phyloP scores from a whole-genome alignment of 2,888 invertebrate species.

The Ommatoiulus sabulosus region DNA sequence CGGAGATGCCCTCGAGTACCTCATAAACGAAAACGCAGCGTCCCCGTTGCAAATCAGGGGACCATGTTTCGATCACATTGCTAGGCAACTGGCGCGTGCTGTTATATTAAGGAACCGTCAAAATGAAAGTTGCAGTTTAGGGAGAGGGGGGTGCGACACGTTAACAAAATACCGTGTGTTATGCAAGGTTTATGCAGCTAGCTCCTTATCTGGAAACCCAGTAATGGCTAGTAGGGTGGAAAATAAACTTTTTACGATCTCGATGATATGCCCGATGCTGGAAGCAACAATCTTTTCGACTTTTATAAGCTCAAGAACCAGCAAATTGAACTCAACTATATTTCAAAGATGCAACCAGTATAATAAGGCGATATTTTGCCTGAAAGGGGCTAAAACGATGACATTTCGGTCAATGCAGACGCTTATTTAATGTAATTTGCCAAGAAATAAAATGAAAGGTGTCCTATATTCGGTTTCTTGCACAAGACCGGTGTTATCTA shows the following conservation, averaged over 20 bases:
- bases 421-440: too few species aligned
- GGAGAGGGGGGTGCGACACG: neutral
- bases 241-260: neutral
- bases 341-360: too few species aligned
- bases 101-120: neutral
- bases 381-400: too few species aligned
- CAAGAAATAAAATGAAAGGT: too few species aligned
- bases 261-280: neutral
- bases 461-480: too few species aligned
- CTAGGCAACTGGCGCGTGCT: neutral
- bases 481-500: too few species aligned
- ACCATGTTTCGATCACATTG: neutral
- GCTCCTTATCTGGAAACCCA: neutral
- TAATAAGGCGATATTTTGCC: too few species aligned
- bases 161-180: neutral
- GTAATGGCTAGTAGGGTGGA: neutral
- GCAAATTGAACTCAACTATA: too few species aligned
- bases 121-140: neutral
- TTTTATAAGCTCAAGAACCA: too few species aligned
- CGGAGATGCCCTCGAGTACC: neutral
- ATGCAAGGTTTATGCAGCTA: neutral
- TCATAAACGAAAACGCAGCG: constrained; percentile 2
- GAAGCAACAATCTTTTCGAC: neutral
- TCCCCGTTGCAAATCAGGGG: constrained; percentile 1
- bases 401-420: too few species aligned